Evolutionary conservation across 2,113 vertebrate genomes (phyloP), one percentile per base, ranked within the genome.

Genomic region (Aix galericulata): DNA sequence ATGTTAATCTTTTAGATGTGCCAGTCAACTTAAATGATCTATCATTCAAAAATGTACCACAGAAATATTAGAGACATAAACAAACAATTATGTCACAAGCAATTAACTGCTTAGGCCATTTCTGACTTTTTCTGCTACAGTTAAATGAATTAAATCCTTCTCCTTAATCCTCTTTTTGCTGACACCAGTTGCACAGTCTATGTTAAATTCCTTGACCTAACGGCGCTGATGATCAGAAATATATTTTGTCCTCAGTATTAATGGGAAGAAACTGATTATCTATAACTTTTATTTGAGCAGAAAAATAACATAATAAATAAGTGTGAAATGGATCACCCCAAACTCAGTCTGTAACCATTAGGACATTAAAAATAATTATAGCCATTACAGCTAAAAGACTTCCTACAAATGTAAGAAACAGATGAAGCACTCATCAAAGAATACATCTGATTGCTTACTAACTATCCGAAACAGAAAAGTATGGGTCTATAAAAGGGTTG

Each of bases 1-100:
- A 87, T 46, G 29, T 71, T 93, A 55, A 86, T 52, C 69, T 89
- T 96, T 85, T 44, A 91, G 91, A 93, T 29, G 20, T 93, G 48
- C 0, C 2, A 89, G 77, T 84, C 48, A 94, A 31, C 40, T 91
- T 27, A 85, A 71, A 87, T 23, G 40, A 73, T 48, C 58, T 90
- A 62, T 75, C 34, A 86, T 85, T 76, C 77, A 90, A 93, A 96
- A 88, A 31, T 82, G 91, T 42, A 91, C 27, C 46, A 62, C 36
- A 90, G 31, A 22, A 84, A 79, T 86, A 92, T 74, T 56, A 44
- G 29, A 63, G 55, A 84, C 46, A 81, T 42, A 84, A 91, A 93
- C 80, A 96, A 88, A 93, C 82, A 86, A 29, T 68, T 94, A 36
- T 63, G 62, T 52, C 86, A 40, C 50, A 66, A 90, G 82, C 85